These are phyloP conservation scores for Punctoribates punctum DNA, from an alignment of 2,888 invertebrate genomes.

Conservation along the genomic window DNA sequence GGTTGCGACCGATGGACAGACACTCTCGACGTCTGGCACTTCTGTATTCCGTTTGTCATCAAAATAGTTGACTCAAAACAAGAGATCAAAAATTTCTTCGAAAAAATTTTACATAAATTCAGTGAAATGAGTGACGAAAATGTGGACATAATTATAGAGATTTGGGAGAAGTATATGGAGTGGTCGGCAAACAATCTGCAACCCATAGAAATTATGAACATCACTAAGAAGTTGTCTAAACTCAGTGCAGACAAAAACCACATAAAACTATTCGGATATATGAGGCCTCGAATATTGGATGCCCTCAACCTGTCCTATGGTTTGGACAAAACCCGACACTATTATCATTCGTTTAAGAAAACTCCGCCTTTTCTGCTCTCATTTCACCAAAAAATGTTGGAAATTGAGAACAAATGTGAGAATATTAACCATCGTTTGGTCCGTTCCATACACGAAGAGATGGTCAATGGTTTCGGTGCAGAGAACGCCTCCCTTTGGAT, in stretches of 20 bases:
- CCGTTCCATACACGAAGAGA: slow-evolving; percentile 34
- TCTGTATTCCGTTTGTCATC: slow-evolving; percentile 26
- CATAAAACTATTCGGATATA: slow-evolving; percentile 17
- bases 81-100: slow-evolving; percentile 24
- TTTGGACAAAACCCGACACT: slow-evolving; percentile 35
- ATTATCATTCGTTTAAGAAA: slow-evolving; percentile 42
- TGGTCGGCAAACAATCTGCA: slow-evolving; percentile 23
- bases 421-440: not conserved
- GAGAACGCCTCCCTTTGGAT: slow-evolving; percentile 36
- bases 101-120: slow-evolving; percentile 35
- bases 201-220: slow-evolving; percentile 30
- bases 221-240: slow-evolving; percentile 29
- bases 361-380: slow-evolving; percentile 41
- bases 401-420: slow-evolving; percentile 44
- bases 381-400: slow-evolving; percentile 45
- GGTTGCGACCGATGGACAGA: slow-evolving; percentile 39
- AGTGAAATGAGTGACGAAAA: slow-evolving; percentile 5
- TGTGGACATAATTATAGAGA: slow-evolving; percentile 21
- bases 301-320: slow-evolving; percentile 26
- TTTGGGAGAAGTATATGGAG: slow-evolving; percentile 39
- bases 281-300: slow-evolving; percentile 37
- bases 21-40: slow-evolving; percentile 22
- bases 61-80: slow-evolving; percentile 35
- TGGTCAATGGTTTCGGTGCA: slow-evolving; percentile 34
- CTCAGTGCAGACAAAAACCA: not conserved